Evolutionary conservation across 2,888 invertebrate genomes (phyloP).

Genomic region (Drosophila borealis): DNA sequence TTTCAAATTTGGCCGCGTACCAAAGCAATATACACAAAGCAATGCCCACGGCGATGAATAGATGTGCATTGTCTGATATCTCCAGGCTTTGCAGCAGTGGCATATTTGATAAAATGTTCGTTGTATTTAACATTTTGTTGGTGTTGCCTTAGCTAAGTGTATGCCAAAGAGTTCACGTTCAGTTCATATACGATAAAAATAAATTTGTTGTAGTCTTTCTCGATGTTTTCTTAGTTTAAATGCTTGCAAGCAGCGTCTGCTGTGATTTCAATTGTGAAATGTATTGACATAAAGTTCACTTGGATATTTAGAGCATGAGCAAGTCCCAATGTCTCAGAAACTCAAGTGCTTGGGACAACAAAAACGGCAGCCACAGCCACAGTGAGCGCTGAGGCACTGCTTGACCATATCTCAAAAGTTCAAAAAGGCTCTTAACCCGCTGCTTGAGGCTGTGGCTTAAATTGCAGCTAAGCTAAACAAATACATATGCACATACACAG

Average conservation of each 20-base stretch:
- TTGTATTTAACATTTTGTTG: constrained; percentile 14
- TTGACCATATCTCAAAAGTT: constrained; percentile 54
- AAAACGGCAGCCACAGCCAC: constrained; percentile 1
- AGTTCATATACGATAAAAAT: background rate
- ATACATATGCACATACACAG: constrained; percentile 16
- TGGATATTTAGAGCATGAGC: background rate
- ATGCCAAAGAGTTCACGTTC: constrained; percentile 5
- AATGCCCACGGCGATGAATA: constrained; percentile 5
- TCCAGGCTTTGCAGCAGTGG: constrained; percentile 6
- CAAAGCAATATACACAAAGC: constrained; percentile 16
- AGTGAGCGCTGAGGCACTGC: constrained; percentile 6
- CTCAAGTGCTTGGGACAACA: constrained; percentile 26
- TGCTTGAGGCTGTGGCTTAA: constrained; percentile 63
- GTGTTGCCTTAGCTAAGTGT: constrained; percentile 8
- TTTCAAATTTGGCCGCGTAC: constrained; percentile 6
- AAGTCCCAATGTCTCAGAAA: constrained; percentile 21
- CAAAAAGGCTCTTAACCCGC: constrained; percentile 65
- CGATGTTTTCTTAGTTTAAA: background rate
- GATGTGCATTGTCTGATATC: background rate
- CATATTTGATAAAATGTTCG: background rate
- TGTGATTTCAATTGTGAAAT: constrained; percentile 29
- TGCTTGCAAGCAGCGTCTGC: constrained; percentile 8
- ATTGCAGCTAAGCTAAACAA: constrained; percentile 41
- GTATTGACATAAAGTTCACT: background rate
- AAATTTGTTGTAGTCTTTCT: background rate